A percentile compares a stretch with the other conserved stretches of the same genome.
Conservation (phyloP, 1,140 invertebrate species). For the Diorhabda sublineata region DNA sequence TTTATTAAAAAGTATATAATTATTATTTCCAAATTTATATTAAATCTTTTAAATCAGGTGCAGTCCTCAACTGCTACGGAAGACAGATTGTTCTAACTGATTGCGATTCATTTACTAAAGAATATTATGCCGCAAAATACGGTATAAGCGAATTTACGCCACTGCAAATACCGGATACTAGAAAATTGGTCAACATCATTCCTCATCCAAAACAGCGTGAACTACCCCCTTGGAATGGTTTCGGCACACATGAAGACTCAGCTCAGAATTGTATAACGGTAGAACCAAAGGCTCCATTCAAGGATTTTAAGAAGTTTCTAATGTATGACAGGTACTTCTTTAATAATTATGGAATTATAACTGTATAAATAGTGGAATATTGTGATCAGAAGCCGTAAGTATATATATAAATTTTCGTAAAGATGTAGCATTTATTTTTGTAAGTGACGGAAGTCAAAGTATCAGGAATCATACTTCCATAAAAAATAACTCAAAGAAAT, state of each 20-base stretch:
- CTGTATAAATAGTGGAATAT: not conserved
- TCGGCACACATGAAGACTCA: conserved; percentile 81
- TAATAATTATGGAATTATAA: conserved; percentile 14
- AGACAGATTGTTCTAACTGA: conserved; percentile 75
- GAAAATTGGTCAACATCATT: conserved; percentile 44
- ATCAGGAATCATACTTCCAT: no score
- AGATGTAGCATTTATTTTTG: not conserved
- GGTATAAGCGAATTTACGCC: conserved; percentile 58
- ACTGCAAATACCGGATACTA: conserved; percentile 49
- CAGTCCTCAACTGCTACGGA: conserved; percentile 73
- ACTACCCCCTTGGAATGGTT: conserved; percentile 84
- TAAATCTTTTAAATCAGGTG: conserved; percentile 27
- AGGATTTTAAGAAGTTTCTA: conserved; percentile 77
- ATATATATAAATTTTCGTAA: conserved; percentile 9
- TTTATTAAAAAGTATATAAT: no score
- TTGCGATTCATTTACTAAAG: conserved; percentile 82
- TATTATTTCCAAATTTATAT: no score
- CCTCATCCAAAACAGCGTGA: conserved; percentile 49
- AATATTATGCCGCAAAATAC: conserved; percentile 67
- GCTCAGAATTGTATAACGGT: conserved; percentile 76
- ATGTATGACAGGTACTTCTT: conserved; percentile 64
- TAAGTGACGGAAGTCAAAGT: no score
- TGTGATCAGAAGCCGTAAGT: not conserved
- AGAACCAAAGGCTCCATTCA: conserved; percentile 69
- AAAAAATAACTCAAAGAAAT: no score